These are phyloP conservation scores for Umimayanthus kanabou DNA, from an alignment of 92 coral and sea anemone species.

Conservation along the genomic window DNA sequence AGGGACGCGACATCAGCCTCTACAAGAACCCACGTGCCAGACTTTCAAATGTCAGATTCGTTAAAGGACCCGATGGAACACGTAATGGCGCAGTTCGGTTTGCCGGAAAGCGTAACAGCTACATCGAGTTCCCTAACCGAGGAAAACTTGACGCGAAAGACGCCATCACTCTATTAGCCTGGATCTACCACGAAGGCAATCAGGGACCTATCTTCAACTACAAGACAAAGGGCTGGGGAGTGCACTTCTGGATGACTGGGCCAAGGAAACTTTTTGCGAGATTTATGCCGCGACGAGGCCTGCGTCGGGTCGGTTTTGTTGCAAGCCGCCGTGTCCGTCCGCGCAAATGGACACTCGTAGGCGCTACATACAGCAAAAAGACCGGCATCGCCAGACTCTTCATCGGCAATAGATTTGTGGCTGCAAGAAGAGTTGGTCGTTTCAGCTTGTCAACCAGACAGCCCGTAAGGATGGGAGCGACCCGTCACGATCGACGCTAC, in stretches of 20 bases:
- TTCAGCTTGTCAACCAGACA: conserved; percentile 60
- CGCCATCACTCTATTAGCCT: conserved; percentile 71
- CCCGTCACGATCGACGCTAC: conserved; percentile 59
- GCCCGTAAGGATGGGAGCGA: conserved; percentile 75
- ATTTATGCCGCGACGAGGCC: conserved; percentile 59
- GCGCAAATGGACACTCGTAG: conserved; percentile 68
- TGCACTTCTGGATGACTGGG: conserved; percentile 68
- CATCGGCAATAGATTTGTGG: conserved; percentile 62
- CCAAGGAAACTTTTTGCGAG: conserved; percentile 46
- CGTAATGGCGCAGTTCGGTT: conserved; percentile 67
- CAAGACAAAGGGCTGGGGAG: conserved; percentile 80
- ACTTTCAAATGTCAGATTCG: conserved; percentile 57
- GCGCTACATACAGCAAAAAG: conserved; percentile 61
- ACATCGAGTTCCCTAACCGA: conserved; percentile 64
- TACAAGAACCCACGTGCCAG: conserved; percentile 56
- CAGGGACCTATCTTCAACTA: conserved; percentile 81
- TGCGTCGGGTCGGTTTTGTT: conserved; percentile 52
- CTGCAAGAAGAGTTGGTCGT: conserved; percentile 53
- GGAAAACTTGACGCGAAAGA: conserved; percentile 69
- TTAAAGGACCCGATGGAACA: conserved; percentile 74
- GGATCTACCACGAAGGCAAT: conserved; percentile 76
- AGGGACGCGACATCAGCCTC: conserved; percentile 72
- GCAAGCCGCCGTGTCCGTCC: conserved; percentile 49
- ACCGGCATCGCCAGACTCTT: conserved; percentile 69
- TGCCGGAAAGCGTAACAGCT: conserved; percentile 64